Evolutionary conservation across 2,888 invertebrate species (phyloP).

Genomic region (Frankliniella fusca): DNA sequence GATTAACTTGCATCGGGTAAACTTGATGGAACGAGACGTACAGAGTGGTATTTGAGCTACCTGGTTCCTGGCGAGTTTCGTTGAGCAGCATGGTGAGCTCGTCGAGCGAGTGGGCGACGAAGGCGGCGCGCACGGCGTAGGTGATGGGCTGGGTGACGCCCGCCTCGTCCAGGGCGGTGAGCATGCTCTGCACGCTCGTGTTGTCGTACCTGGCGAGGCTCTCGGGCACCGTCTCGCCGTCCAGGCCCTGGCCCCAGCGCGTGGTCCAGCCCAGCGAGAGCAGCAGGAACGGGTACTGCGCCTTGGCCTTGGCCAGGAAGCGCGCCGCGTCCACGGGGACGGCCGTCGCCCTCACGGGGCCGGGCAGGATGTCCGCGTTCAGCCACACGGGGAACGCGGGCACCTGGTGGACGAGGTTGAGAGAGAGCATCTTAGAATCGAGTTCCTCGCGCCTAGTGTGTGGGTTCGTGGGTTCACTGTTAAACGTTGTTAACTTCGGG

Average conservation of each 20-base stretch:
- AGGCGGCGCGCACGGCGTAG: conserved; percentile 18
- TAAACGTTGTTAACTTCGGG: too few relatives aligned
- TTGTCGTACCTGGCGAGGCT: neutral
- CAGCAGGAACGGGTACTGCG: neutral
- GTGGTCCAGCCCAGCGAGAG: neutral
- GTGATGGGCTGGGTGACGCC: conserved; percentile 12
- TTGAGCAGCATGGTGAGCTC: neutral
- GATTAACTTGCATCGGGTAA: neutral
- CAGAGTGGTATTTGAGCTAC: neutral
- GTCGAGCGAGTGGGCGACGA: neutral
- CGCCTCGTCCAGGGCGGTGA: neutral
- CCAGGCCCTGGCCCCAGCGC: neutral
- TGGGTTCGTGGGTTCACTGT: too few relatives aligned
- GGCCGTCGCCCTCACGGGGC: conserved; percentile 61
- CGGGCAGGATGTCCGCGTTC: conserved; percentile 79
- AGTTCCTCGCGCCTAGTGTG: too few relatives aligned
- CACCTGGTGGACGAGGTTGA: neutral
- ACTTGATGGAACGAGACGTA: too few relatives aligned
- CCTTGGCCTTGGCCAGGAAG: conserved; percentile 55
- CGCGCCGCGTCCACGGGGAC: conserved; percentile 59
- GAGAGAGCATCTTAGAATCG: neutral
- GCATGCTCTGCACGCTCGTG: neutral
- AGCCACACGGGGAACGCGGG: conserved; percentile 73
- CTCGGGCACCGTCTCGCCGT: neutral
- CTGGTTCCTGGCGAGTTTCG: neutral